Evolutionary conservation across 2,797 vertebrate species (phyloP).

Genomic region (Loriculus beryllinus): DNA sequence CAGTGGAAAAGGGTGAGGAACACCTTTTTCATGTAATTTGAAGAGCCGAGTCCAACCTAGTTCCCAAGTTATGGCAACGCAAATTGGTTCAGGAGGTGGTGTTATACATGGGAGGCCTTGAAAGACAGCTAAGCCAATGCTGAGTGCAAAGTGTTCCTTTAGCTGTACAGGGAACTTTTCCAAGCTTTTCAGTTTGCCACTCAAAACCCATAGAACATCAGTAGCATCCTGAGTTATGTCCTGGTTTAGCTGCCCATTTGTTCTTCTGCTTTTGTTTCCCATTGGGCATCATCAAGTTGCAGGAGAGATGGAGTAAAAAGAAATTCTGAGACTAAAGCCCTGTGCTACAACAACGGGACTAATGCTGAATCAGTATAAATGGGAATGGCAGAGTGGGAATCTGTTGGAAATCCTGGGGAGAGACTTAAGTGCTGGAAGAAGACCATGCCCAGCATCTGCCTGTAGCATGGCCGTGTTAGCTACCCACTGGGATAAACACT

Average conservation of each 20-base stretch:
- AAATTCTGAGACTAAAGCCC: background rate
- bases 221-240: background rate
- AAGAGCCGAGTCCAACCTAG: background rate
- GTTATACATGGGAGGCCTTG: background rate
- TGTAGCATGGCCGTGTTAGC: background rate
- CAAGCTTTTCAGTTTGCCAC: background rate
- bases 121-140: background rate
- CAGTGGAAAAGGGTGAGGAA: background rate
- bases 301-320: background rate
- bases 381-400: background rate
- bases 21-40: background rate
- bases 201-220: background rate
- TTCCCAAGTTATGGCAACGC: rapidly evolving
- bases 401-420: background rate
- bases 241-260: background rate
- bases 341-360: rapidly evolving
- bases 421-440: background rate
- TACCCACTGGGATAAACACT: background rate
- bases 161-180: background rate
- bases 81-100: background rate
- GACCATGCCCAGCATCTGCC: background rate
- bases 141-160: background rate
- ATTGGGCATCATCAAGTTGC: background rate
- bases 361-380: background rate
- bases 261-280: background rate